Evolutionary conservation across 2,113 vertebrate genomes (phyloP).

Genomic region (Rissa tridactyla): DNA sequence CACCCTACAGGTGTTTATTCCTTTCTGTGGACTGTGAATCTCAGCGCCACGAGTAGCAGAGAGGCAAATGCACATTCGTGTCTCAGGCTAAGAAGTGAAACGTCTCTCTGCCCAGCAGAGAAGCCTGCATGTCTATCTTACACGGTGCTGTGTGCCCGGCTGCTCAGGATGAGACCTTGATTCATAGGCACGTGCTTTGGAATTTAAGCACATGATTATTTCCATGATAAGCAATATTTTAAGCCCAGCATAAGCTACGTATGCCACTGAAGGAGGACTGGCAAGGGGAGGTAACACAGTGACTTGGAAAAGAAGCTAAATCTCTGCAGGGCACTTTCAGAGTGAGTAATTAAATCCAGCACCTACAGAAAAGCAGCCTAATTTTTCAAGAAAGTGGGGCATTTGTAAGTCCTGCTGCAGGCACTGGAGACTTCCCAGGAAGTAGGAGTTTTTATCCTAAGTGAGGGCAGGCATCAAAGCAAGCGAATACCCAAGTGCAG

Average conservation of each 20-base stretch:
- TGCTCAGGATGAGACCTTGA: background rate
- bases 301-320: background rate
- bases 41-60: background rate
- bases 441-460: background rate
- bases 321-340: background rate
- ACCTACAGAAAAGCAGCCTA: background rate
- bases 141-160: background rate
- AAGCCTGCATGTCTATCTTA: background rate
- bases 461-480: background rate
- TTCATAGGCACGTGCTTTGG: background rate
- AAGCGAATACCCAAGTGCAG: background rate
- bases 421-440: background rate
- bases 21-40: background rate
- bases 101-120: background rate
- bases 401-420: background rate
- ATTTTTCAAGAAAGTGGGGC: background rate
- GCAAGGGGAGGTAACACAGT: background rate
- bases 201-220: background rate
- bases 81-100: background rate
- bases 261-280: background rate
- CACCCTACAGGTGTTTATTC: background rate
- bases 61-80: background rate
- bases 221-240: background rate
- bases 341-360: background rate
- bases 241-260: background rate